Percentiles rank a stretch among this genome's conserved stretches.
These are phyloP conservation scores for Arctocebus calabarensis DNA, from an alignment of 2,797 vertebrate genomes.

Conservation along the genomic window DNA sequence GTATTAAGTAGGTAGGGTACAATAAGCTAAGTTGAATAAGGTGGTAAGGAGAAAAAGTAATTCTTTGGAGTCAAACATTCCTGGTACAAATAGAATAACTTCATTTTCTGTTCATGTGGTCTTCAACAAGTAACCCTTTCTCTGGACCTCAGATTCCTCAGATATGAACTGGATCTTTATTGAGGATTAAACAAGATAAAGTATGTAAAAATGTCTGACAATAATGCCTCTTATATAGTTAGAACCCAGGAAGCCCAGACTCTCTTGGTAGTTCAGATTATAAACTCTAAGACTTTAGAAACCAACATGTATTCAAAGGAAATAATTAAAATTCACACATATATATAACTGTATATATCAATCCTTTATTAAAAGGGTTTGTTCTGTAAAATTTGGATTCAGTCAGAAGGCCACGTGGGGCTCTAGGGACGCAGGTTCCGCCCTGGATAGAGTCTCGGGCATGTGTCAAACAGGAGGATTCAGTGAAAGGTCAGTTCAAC, in stretches of 20 bases:
- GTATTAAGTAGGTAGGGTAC: constrained; percentile 41
- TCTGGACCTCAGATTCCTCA: background rate
- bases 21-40: constrained; percentile 33
- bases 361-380: background rate
- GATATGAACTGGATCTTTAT: background rate
- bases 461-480: background rate
- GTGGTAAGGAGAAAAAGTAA: background rate
- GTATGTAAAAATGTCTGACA: background rate
- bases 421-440: background rate
- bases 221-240: background rate
- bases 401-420: background rate
- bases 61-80: background rate
- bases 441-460: background rate
- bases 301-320: background rate
- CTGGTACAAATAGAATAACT: constrained; percentile 3
- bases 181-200: background rate
- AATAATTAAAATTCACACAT: background rate
- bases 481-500: background rate
- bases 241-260: background rate
- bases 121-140: constrained; percentile 4
- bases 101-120: background rate
- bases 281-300: constrained; percentile 43
- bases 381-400: background rate
- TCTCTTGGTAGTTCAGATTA: background rate
- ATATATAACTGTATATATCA: background rate